Percentiles rank a stretch among this genome's conserved stretches.
phyloP scores from a whole-genome alignment of 1,140 invertebrate species.

The Hypothenemus hampei region DNA sequence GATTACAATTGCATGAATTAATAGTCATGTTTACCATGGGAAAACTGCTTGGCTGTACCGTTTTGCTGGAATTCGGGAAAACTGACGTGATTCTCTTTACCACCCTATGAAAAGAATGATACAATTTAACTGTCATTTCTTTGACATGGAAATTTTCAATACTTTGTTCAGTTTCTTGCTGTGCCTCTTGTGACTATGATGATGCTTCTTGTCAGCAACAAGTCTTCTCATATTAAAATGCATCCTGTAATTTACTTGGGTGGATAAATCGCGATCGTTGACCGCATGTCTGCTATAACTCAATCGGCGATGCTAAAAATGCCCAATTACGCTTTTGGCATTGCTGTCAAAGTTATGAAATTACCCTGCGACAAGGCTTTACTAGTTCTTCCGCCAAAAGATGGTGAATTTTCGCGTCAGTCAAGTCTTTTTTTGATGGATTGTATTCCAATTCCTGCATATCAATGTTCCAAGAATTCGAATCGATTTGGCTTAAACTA shows the following conservation, averaged over 20 bases:
- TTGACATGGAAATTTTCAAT: neutral
- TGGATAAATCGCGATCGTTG: conserved; percentile 79
- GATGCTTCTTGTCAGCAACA: conserved; percentile 76
- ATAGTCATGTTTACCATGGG: conserved; percentile 82
- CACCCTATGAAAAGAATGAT: conserved; percentile 52
- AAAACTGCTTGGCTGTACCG: conserved; percentile 77
- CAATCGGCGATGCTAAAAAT: conserved; percentile 70
- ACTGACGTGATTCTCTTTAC: conserved; percentile 79
- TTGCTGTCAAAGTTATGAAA: conserved; percentile 27
- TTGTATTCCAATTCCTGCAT: conserved; percentile 90
- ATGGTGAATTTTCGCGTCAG: conserved; percentile 90
- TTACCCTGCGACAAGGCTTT: conserved; percentile 83
- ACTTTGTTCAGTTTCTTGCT: conserved; percentile 70
- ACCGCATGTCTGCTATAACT: conserved; percentile 89
- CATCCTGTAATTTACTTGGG: conserved; percentile 85
- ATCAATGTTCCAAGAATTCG: conserved; percentile 82
- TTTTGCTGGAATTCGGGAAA: conserved; percentile 84
- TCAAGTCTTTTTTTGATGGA: conserved; percentile 84
- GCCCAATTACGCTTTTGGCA: neutral
- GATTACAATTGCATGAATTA: too few relatives aligned
- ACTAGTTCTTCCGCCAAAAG: conserved; percentile 85
- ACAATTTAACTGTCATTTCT: neutral
- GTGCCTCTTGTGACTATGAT: conserved; percentile 63
- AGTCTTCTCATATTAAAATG: conserved; percentile 85
- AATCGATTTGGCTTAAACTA: conserved; percentile 74